Evolutionary conservation across 2,888 invertebrate species (phyloP), one percentile per base, ranked within the genome.

Genomic region (Ligdia adustata): DNA sequence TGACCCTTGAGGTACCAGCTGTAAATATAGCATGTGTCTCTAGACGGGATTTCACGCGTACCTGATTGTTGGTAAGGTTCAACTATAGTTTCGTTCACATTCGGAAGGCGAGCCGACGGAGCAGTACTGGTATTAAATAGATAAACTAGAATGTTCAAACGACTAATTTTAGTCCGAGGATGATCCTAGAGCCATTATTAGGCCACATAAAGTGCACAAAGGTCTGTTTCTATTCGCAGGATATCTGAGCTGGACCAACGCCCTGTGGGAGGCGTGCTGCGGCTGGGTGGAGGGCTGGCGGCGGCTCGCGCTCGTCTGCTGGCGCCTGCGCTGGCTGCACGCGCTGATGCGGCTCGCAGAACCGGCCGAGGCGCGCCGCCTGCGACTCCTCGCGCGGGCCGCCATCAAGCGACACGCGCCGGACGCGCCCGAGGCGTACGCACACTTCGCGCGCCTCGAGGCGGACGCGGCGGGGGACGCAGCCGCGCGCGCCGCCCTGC

Each of bases 291-390:
- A 40, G 34, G 75, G 69, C 20, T 31, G 16, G 52, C 50, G 47
- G 33, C 73, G 79, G n/a, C 37, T 38, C 28, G 81, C 79, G 56
- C 65, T 84, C 57, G 61, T 76, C 58, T 73, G 80, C 69, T 85
- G 85, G 84, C 75, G 82, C 1, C 69, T 83, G 70, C 81, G 84
- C 54, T 79, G 79, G 81, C 64, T 77, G 69, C 75, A 75, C 63
- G 69, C 79, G 65, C 72, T 75, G 44, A 46, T 60, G 55, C 52
- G 67, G 57, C 64, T 72, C 9, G 39, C 46, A 55, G 55, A 31
- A 55, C 41, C 40, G 47, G 47, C 24, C 34, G 69, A 61, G 61
- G 63, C 60, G 55, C 57, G 60, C 28, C 59, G 67, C 3, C 44
- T 68, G 49, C 62, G 62, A 12, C 43, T 31, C 16, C 60, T 43